Base-by-base conservation (phyloP, 2,888 invertebrate species). In the Onchidella celtica region DNA sequence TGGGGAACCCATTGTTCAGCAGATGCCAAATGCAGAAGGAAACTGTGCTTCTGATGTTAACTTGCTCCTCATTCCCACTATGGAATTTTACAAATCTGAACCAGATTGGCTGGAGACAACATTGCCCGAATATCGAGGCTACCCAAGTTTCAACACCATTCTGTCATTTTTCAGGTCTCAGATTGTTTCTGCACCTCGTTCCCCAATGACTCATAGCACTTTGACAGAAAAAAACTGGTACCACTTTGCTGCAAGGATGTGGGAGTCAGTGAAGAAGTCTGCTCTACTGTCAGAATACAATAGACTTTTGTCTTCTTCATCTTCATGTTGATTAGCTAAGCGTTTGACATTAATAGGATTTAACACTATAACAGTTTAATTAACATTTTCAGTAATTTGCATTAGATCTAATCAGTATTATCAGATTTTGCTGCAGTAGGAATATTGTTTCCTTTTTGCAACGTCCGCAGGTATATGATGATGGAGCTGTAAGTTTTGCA, bases 221-320 rank as follows among this genome's bases (percentile, higher is more conserved):
- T 94, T 97, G 24, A 96, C 96, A 0, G 97, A 97, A 92, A 96
- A 95, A 91, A 96, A 96, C 88, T 97, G 97, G 97, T 95, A 96
- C 91, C 96, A 96, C 86, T 97, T 96, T 93, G 96, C 96, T 90
- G 95, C 95, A 66, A 96, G 96, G 93, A 96, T 96, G 0, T 97
- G 97, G 96, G 97, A 97, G 87, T 95, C 95, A 63, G 96, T 97
- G 73, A 96, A 96, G 89, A 97, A 97, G 90, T 97, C 96, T 90
- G 95, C 96, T 65, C 95, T 97, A 90, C 96, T 97, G 90, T 95
- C 96, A 87, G 97, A 97, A 92, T 97, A 97, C 92, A 96, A 96
- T 88, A 95, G 97, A 92, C 94, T 97, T 84, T 94, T 97, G 93
- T 96, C 97, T 32, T 59, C 73, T 6, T 32, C 79, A 27, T n/a